Conservation (phyloP, 53 echinoderm and acorn worm genomes). For the Echinarachnius parma region DNA sequence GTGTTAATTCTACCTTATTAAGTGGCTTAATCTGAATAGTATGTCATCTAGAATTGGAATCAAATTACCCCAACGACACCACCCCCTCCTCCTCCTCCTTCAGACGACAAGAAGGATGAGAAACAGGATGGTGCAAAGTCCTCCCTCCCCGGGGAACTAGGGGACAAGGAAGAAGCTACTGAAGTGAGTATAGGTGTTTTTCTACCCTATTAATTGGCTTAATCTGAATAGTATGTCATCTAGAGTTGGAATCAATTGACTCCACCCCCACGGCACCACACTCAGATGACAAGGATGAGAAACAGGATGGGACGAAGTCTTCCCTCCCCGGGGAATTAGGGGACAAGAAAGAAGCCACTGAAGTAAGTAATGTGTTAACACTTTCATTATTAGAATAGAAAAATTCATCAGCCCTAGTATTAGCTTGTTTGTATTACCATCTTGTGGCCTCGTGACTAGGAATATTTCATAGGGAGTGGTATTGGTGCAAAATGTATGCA, state of each 20-base stretch:
- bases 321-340: conserved; percentile 55
- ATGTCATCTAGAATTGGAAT: neutral
- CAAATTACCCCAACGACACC: no score
- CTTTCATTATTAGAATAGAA: no score
- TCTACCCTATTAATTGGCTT: no score
- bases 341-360: conserved; percentile 83
- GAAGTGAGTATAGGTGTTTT: conserved; percentile 69
- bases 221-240: neutral
- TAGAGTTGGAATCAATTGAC: conserved; percentile 62
- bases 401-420: no score
- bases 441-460: no score
- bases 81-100: conserved; percentile 78
- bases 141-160: conserved; percentile 57
- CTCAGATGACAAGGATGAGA: conserved; percentile 56
- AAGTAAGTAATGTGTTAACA: no score
- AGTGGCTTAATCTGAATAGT: neutral
- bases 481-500: no score
- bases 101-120: conserved; percentile 59
- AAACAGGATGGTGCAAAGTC: conserved; percentile 53
- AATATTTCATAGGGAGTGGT: no score
- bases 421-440: no score
- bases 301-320: conserved; percentile 52
- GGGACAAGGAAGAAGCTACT: conserved; percentile 83
- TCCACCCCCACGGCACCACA: conserved; percentile 60
- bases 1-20: no score